Evolutionary conservation across 2,888 invertebrate species (phyloP).

Genomic region (Lithophane leautieri): DNA sequence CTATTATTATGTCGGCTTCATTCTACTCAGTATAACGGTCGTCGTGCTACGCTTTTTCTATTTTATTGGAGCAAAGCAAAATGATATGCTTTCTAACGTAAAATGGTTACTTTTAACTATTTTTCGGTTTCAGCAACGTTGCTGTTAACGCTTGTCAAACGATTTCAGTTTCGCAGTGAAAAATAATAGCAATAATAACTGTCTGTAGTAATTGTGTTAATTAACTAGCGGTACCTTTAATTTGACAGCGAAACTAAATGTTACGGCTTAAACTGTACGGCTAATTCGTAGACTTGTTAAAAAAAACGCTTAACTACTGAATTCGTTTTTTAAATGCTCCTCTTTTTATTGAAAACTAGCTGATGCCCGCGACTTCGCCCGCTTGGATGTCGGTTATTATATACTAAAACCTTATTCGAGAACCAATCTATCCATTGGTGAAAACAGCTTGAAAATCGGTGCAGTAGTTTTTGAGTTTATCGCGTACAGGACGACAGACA

Average conservation of each 20-base stretch:
- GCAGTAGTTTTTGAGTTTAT: no score
- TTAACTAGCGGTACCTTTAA: conserved; percentile 21
- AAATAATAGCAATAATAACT: conserved; percentile 13
- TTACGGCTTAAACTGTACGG: conserved; percentile 18
- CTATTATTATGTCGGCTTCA: conserved; percentile 68
- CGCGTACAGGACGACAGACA: no score
- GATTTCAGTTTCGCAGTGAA: conserved; percentile 24
- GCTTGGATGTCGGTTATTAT: no score
- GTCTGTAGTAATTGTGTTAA: conserved; percentile 3
- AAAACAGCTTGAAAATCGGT: no score
- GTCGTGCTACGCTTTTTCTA: conserved; percentile 76
- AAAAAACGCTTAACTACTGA: not conserved
- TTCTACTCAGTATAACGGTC: conserved; percentile 75
- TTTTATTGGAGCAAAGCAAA: conserved; percentile 86
- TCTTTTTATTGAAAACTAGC: no score
- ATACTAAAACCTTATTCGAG: no score
- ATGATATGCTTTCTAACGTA: conserved; percentile 84
- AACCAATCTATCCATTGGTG: no score
- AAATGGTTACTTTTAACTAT: conserved; percentile 55
- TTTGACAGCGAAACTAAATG: conserved; percentile 23
- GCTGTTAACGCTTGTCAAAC: conserved; percentile 12
- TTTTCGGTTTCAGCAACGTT: conserved; percentile 55
- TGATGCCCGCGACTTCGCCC: no score
- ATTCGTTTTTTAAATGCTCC: not conserved
- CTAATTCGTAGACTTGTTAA: conserved; percentile 14